Base-by-base conservation (phyloP, 1,140 invertebrate species). In the Drosophila nasuta region DNA sequence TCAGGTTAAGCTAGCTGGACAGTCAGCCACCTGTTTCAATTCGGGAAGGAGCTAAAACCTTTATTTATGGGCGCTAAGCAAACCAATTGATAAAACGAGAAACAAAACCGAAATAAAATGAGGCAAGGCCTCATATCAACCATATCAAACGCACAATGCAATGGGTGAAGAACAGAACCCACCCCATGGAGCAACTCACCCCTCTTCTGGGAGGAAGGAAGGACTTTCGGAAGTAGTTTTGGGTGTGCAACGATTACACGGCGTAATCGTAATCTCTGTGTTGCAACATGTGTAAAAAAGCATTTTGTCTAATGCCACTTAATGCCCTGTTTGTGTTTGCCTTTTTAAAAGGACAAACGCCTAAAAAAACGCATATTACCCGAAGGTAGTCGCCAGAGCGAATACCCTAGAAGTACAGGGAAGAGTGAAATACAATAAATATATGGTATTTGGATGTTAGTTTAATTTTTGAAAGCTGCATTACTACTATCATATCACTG, bases 231-330 rank as follows among this genome's bases (percentile, higher is more conserved):
- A 35, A 25, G 15, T 33, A 28, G 35, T 28, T 52, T 64, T 51
- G 62, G 62, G 38, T 51, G 20, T 58, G 66, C 67, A 52, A 62
- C 82, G 80, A 91, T 92, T 91, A 91, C 86, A 91, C 77, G 87
- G 77, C 82, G 91, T 92, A 86, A 86, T 92, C 83, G 91, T 92
- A 86, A 86, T 92, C 89, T 90, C 81, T 68, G 75, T 70, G 71
- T 69, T 78, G 78, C 75, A 82, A 91, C 91, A 92, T 87, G 91
- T 89, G 82, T 92, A 91, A 86, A 81, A 90, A 92, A 79, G 79
- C 79, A 82, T 91, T 88, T 77, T 28, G 67, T 66, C 71, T 91
- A 91, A 92, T 91, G 69, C 91, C 91, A 82, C 85, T 92, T 91
- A 89, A 92, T 86, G 51, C 82, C 72, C 70, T 91, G 91, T 92